Base-by-base conservation (phyloP, 2,888 invertebrate species). In the Brachyptera putata region DNA sequence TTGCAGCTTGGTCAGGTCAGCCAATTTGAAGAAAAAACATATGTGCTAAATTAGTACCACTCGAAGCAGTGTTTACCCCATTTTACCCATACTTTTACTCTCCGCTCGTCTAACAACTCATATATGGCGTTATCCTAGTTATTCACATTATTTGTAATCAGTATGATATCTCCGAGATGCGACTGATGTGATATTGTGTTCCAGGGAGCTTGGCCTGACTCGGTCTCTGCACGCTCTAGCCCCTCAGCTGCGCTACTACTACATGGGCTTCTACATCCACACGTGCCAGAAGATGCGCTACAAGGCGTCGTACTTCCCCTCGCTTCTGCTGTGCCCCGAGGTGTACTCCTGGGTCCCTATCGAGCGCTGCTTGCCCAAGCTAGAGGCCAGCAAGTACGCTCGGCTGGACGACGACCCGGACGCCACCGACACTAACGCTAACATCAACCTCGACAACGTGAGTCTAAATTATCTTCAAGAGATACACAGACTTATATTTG, bases 181-280 rank as follows among this genome's bases (percentile, higher is more conserved):
- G 7, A 26, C 26, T 26, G 26, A 26, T n/a, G n/a, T n/a, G n/a
- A n/a, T n/a, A 64, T 63, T 77, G 71, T 73, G 69, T 75, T 79
- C 67, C 74, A 94, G 95, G 71, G 98, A 99, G 80, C 82, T 98
- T 57, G 85, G 85, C 56, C 84, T 95, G 67, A 87, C 89, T 0
- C 81, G 89, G 68, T 77, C 84, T 58, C 74, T 97, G 25, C 78
- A 84, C 63, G 74, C 76, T 57, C 66, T 71, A 13, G 78, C 81
- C 26, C 84, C 89, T 0, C 75, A 83, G 11, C 74, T 98, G 2
- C 78, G 84, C 70, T 89, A 89, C 75, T 99, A 99, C 75, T 99
- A 98, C 75, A 94, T 99, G 95, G 99, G 99, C 14, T 99, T 85
- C 76, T 99, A 99, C 72, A 95, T 99, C 66, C 95, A 98, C 73